Conservation (phyloP, 1,140 invertebrate genomes). For the Berghia stephanieae region DNA sequence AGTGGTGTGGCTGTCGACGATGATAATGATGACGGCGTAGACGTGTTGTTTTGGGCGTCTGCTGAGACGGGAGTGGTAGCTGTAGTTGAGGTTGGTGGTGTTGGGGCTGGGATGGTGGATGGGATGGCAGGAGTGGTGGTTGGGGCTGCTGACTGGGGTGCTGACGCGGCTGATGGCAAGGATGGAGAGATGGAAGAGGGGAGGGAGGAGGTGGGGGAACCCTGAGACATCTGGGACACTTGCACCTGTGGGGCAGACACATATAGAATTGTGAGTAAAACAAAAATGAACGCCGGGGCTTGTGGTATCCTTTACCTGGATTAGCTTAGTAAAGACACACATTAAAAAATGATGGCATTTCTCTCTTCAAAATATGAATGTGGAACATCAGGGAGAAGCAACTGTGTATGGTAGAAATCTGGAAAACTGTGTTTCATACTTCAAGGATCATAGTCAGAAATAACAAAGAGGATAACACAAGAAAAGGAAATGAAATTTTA, state of each 20-base stretch:
- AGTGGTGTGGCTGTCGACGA: too few relatives aligned
- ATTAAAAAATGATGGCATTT: neutral
- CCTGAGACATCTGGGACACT: conserved; percentile 36
- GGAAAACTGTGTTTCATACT: neutral
- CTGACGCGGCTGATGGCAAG: conserved; percentile 16
- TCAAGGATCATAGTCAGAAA: too few relatives aligned
- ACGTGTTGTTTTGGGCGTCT: too few relatives aligned
- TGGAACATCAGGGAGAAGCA: neutral
- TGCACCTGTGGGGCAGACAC: conserved; percentile 24
- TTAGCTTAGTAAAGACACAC: neutral
- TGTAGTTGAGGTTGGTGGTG: neutral
- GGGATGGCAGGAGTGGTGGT: neutral
- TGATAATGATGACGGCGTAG: too few relatives aligned
- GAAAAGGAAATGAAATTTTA: too few relatives aligned
- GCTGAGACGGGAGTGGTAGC: neutral
- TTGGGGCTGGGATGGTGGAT: neutral
- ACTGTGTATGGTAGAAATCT: neutral
- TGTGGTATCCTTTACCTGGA: too few relatives aligned
- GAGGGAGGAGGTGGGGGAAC: conserved; percentile 37
- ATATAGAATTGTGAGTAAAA: neutral
- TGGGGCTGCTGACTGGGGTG: conserved; percentile 23
- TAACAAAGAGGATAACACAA: too few relatives aligned
- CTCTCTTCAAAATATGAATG: neutral
- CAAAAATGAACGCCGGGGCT: too few relatives aligned
- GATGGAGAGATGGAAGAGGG: conserved; percentile 29